Evolutionary conservation across 2,797 vertebrate genomes (phyloP).

Genomic region (Acomys russatus): DNA sequence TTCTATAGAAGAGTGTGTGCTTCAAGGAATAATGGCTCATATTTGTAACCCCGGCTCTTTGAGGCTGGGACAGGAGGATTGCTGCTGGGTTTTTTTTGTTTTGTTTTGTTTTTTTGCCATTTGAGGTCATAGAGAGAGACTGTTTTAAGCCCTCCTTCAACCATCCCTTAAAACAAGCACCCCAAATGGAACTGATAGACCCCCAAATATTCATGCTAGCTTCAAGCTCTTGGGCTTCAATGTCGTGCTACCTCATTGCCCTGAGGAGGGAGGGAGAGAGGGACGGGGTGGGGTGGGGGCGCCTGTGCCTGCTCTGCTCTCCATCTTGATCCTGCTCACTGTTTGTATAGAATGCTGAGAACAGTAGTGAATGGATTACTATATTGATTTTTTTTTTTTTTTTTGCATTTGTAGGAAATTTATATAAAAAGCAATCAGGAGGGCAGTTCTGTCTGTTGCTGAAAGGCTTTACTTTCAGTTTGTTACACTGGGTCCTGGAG

Average conservation of each 20-base stretch:
- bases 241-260: neutral
- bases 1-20: conserved; percentile 7
- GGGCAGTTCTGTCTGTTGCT: conserved; percentile 11
- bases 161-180: neutral
- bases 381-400: conserved; percentile 54
- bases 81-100: neutral
- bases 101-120: neutral
- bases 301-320: neutral
- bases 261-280: neutral
- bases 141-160: neutral
- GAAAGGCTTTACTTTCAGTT: conserved; percentile 32
- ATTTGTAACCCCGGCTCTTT: neutral
- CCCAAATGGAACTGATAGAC: neutral
- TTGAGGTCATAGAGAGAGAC: neutral
- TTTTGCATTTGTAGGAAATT: conserved; percentile 60
- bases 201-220: neutral
- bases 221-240: neutral
- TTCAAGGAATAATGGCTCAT: neutral
- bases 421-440: conserved; percentile 46
- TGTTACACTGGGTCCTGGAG: conserved; percentile 12
- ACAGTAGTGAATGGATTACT: conserved; percentile 37
- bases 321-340: conserved; percentile 34
- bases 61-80: neutral
- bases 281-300: fast-evolving
- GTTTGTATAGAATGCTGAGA: conserved; percentile 38